These are phyloP conservation scores for Tenthredo scrophulariae DNA, from an alignment of 2,888 invertebrate species.

Conservation along the genomic window DNA sequence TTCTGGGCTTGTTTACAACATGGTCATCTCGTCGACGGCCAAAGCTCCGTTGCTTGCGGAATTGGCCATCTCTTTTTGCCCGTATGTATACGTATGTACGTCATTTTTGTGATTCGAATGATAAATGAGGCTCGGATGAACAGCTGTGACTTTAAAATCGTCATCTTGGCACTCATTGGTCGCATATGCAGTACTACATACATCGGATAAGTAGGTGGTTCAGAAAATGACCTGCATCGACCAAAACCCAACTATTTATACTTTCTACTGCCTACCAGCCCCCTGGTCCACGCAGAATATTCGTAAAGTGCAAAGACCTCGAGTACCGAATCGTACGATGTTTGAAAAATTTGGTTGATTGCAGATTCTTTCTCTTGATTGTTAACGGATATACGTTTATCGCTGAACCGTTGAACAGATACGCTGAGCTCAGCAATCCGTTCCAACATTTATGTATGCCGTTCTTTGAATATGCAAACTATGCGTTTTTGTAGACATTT, in stretches of 20 bases:
- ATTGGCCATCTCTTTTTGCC: not conserved
- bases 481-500: not conserved
- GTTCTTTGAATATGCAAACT: not conserved
- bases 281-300: not conserved
- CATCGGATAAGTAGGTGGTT: not conserved
- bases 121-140: not conserved
- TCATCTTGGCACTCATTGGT: not conserved
- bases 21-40: slow-evolving; percentile 23
- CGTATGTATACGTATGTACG: not conserved
- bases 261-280: not conserved
- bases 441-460: not conserved
- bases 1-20: slow-evolving; percentile 18
- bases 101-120: slow-evolving; percentile 2
- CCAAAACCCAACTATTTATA: not conserved
- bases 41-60: slow-evolving; percentile 17
- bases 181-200: not conserved
- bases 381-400: not conserved
- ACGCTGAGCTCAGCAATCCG: slow-evolving; percentile 13
- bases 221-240: not conserved
- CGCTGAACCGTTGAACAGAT: not conserved
- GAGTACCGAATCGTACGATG: not conserved
- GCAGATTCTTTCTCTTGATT: not conserved
- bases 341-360: not conserved
- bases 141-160: slow-evolving; percentile 8
- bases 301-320: slow-evolving; percentile 14